Base-by-base conservation (phyloP, 2,797 vertebrate genomes). In the Acridotheres tristis region DNA sequence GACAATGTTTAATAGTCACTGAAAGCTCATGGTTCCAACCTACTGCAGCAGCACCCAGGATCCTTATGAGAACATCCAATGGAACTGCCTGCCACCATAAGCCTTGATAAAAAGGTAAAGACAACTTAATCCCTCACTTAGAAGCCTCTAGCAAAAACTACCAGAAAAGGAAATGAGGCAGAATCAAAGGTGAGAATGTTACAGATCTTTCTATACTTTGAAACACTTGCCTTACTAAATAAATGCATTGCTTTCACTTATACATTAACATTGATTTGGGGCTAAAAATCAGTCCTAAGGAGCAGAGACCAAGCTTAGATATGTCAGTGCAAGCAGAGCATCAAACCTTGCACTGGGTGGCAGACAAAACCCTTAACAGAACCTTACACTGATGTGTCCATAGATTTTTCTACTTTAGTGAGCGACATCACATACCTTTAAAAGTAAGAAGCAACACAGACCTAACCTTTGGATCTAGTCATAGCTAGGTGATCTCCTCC, bases 201-300 rank as follows among this genome's bases (percentile, higher is more conserved):
- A 57, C 13, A 23, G 17, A 53, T 45, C 76, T 61, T 61, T 73
- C 4, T 25, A 18, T 9, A 63, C 10, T 66, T 72, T 23, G 34
- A 77, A 87, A 85, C 79, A 67, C 71, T 83, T 73, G 16, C 81
- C 85, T 90, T 86, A 53, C 13, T 85, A 85, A 96, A 90, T 86
- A 94, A 74, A 80, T 69, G 92, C 26, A 47, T 51, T 74, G 47
- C 73, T 94, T 94, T 89, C 57, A 91, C 80, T 94, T 94, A 66
- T 27, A 76, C 16, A 18, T 62, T 36, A 77, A 63, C 32, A 88
- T 51, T 40, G 8, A 90, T 27, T 54, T 3, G 50, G 55, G 29
- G 26, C 16, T 85, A 76, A 91, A 87, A 58, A 48, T 16, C n/a
- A 29, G 8, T 59, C 42, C 50, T 63, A 63, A 80, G 14, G 75